Evolutionary conservation across 2,797 vertebrate genomes (phyloP), one percentile per base, ranked within the genome.

Genomic region (Ispidina lecontei): DNA sequence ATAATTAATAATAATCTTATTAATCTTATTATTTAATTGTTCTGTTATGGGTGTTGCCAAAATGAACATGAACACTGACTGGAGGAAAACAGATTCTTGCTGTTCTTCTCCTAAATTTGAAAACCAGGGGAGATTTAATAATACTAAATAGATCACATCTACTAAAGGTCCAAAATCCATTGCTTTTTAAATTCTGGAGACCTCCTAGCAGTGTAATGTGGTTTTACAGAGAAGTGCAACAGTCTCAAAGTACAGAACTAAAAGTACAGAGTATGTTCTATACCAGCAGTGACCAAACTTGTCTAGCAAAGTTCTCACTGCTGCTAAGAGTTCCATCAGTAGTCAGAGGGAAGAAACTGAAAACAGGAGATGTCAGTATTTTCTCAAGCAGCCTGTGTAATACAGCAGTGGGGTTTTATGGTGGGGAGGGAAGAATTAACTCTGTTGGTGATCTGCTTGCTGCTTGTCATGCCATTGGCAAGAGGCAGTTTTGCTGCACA

Each of bases 241-340:
- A 43, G 43, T 58, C 33, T 73, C 25, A 10, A 56, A 74, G 29
- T 39, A 44, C 10, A 35, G 54, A 67, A 39, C 13, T 29, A 63
- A 39, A 0, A 37, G 37, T 37, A 37, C 5, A 37, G 12, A n/a
- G 29, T 35, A 23, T 0, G 1, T 46, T 71, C 51, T 62, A 33
- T 3, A 23, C 0, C 0, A 26, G 31, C 15, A 52, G 2, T 25
- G 58, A 39, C 31, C 35, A 39, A 33, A 63, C 19, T 59, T 74
- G 21, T 74, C 22, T 49, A 19, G 16, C 49, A 18, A 41, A 70
- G 52, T 12, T 70, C n/a, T 69, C 1, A 1, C 26, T 69, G 22
- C 35, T 73, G 22, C 14, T 43, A 44, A 51, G 63, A 89, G 31
- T 43, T 78, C 29, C 9, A 46, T 76, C 35, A 39, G 0, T 68